Percentiles rank a stretch among this genome's conserved stretches.
These are phyloP conservation scores for Psix sp. DNA, from an alignment of 1,140 invertebrate species.

Conservation along the genomic window DNA sequence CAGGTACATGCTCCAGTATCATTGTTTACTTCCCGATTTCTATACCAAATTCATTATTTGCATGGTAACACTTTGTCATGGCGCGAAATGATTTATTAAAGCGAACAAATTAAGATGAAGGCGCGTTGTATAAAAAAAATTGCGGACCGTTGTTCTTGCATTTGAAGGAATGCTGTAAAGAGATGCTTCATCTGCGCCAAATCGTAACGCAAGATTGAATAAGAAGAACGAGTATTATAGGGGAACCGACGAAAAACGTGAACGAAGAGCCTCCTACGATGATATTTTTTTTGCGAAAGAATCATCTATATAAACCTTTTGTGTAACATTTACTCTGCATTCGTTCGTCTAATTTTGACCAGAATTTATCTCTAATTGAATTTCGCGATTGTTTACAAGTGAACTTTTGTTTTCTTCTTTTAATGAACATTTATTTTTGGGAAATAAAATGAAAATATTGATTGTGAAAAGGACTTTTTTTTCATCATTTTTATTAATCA, in stretches of 20 bases:
- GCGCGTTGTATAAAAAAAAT: constrained; percentile 44
- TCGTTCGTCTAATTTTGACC: constrained; percentile 35
- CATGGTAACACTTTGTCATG: constrained; percentile 25
- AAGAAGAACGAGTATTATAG: constrained; percentile 50
- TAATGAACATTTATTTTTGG: not conserved
- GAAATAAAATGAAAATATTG: constrained; percentile 22
- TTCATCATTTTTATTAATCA: constrained; percentile 11
- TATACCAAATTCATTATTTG: constrained; percentile 46
- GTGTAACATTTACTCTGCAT: constrained; percentile 47
- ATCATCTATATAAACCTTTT: constrained; percentile 58
- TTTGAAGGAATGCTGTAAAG: constrained; percentile 32
- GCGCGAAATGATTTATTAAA: constrained; percentile 47
- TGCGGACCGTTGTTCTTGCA: constrained; percentile 42
- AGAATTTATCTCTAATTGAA: not conserved
- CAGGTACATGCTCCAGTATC: constrained; percentile 30
- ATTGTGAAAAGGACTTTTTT: constrained; percentile 18
- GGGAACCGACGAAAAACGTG: constrained; percentile 52
- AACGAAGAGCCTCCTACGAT: constrained; percentile 44
- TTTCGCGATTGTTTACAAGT: not conserved
- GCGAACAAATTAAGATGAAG: constrained; percentile 42
- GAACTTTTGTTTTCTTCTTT: constrained; percentile 3
- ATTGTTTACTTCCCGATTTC: constrained; percentile 47
- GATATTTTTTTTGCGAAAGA: constrained; percentile 34
- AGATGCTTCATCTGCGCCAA: constrained; percentile 47
- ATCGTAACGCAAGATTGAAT: constrained; percentile 59